Evolutionary conservation across 2,888 invertebrate species (phyloP).

Genomic region (Amphipyra berbera): DNA sequence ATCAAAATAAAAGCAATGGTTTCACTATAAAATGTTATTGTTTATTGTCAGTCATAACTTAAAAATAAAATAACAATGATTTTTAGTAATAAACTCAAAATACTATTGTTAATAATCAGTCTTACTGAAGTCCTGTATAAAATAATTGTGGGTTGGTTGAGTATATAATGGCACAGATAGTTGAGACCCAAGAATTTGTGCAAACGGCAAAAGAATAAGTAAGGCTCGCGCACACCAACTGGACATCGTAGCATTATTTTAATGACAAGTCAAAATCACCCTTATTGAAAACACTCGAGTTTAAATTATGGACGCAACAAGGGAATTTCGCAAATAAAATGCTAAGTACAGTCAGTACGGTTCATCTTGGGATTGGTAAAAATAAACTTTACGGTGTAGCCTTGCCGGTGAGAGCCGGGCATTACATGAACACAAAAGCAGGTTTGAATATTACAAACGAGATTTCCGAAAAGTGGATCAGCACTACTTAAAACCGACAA

Average conservation of each 20-base stretch:
- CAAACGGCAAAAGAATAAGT: constrained; percentile 13
- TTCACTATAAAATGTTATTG: constrained; percentile 29
- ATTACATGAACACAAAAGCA: background rate
- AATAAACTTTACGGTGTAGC: no score
- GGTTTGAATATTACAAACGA: constrained; percentile 5
- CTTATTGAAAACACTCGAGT: no score
- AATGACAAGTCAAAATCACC: no score
- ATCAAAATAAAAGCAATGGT: constrained; percentile 5
- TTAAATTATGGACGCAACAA: no score
- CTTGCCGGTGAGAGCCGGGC: no score
- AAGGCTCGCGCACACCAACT: background rate
- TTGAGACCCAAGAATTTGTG: constrained; percentile 34
- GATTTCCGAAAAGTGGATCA: background rate
- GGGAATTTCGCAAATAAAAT: no score
- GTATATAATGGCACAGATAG: constrained; percentile 49
- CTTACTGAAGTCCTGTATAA: constrained; percentile 48
- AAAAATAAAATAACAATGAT: constrained; percentile 56
- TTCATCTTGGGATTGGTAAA: no score
- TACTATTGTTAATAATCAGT: constrained; percentile 56
- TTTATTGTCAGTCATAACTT: constrained; percentile 60
- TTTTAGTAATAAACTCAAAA: constrained; percentile 38
- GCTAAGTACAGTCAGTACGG: no score
- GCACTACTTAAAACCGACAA: background rate
- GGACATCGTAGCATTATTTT: no score
- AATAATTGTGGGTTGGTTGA: constrained; percentile 22